A percentile compares a stretch with the other conserved stretches of the same genome.
These are phyloP conservation scores for Ptychoptera contaminata DNA, from an alignment of 2,888 invertebrate species.

Conservation along the genomic window DNA sequence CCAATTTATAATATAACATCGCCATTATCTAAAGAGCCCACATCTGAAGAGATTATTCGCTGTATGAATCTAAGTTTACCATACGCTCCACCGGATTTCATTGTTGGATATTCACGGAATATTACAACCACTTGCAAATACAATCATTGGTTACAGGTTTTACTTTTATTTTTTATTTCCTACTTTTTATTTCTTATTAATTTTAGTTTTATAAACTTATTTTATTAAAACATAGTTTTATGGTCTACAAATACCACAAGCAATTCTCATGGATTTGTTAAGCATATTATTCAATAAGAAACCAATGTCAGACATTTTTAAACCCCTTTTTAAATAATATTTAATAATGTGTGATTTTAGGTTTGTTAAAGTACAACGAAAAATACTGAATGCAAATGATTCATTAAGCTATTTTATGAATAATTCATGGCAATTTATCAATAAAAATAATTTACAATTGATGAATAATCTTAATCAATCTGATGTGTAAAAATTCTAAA, in stretches of 20 bases:
- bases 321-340: too few species aligned
- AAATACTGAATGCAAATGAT: conserved; percentile 56
- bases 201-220: too few species aligned
- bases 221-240: conserved; percentile 32
- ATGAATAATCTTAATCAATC: conserved; percentile 32
- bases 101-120: too few species aligned
- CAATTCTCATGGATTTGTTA: conserved; percentile 52
- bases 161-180: too few species aligned
- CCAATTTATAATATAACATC: conserved; percentile 68
- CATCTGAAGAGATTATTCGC: too few species aligned
- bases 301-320: conserved; percentile 41
- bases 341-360: conserved; percentile 31
- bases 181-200: too few species aligned
- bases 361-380: conserved; percentile 62
- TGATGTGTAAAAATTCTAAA: conserved; percentile 26
- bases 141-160: too few species aligned
- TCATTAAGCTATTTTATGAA: conserved; percentile 58
- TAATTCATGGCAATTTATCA: conserved; percentile 62
- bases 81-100: too few species aligned
- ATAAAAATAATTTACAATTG: conserved; percentile 41
- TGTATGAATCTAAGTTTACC: too few species aligned
- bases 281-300: conserved; percentile 49
- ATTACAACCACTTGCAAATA: too few species aligned
- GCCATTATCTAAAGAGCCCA: conserved; percentile 49
- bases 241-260: conserved; percentile 62